Evolutionary conservation across 2,113 vertebrate genomes (phyloP), one percentile per base, ranked within the genome.

Genomic region (Alexandromys fortis): DNA sequence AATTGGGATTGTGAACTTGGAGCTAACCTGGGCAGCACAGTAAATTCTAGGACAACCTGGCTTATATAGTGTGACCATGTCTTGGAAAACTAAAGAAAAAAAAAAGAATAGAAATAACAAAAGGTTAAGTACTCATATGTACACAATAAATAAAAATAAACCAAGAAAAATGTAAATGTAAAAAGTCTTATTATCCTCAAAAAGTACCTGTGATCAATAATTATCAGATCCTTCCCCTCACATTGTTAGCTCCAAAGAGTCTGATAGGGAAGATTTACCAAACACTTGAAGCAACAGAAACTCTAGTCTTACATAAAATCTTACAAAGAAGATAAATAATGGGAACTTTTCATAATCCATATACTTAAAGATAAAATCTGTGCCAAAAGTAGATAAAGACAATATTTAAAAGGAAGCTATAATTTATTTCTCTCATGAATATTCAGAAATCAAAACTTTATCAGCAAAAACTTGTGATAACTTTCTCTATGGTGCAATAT

Each of bases 381-480:
- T 92, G 5, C 45, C 42, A 33, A 83, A 90, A 58, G 22, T 89
- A 82, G 30, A 28, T 86, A 89, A 79, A 19, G 10, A 70, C 9
- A 92, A 16, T 47, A 91, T 8, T 61, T 61, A 61, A 67, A 86
- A 86, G 55, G 49, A 89, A 89, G 78, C 33, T 83, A 35, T n/a
- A 89, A 38, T 28, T 89, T 76, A 79, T 67, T 86, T 95, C 42
- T 85, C 21, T 89, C 35, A 35, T 13, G 16, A 89, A 42, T 58
- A 94, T 93, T 92, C 76, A 88, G n/a, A 95, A 95, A 55, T 38
- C 70, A 90, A 82, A 96, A 86, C 55, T 81, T 75, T 42, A 61
- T 35, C 76, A 77, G 52, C 28, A 63, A 86, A 94, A 93, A 16
- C 14, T 52, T 91, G 21, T 77, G 82, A 72, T 19, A 77, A 38